Conservation (phyloP, 2,888 invertebrate species). For the Cheilosia soror region DNA sequence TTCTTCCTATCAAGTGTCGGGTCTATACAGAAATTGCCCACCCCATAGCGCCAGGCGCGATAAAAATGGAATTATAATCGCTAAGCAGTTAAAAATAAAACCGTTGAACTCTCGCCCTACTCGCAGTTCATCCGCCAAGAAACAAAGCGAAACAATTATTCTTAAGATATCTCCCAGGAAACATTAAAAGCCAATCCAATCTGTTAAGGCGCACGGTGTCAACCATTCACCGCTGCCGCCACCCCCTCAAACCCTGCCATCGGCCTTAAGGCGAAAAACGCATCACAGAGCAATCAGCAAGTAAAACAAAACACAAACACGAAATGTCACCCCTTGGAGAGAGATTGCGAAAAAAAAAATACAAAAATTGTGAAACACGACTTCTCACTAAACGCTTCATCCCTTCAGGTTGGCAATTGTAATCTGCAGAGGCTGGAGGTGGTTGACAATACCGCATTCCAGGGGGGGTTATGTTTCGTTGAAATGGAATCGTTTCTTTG, state of each 20-base stretch:
- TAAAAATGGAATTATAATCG: slow-evolving; percentile 75
- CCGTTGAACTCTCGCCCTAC: slow-evolving; percentile 20
- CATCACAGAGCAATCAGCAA: slow-evolving; percentile 69
- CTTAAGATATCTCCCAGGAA: slow-evolving; percentile 84
- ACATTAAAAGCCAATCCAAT: slow-evolving; percentile 84
- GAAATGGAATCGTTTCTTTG: slow-evolving; percentile 45
- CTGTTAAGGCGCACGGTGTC: slow-evolving; percentile 81
- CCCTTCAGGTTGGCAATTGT: slow-evolving; percentile 62
- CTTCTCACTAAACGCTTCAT: slow-evolving; percentile 72
- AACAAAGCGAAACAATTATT: slow-evolving; percentile 83
- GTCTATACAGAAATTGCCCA: slow-evolving; percentile 4
- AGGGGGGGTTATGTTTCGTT: slow-evolving; percentile 18
- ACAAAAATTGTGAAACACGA: slow-evolving; percentile 42
- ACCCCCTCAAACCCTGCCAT: slow-evolving; percentile 28
- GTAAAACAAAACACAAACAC: slow-evolving; percentile 78
- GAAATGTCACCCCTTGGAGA: slow-evolving; percentile 81
- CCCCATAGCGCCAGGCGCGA: slow-evolving; percentile 29
- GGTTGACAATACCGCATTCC: slow-evolving; percentile 39
- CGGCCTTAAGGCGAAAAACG: slow-evolving; percentile 61
- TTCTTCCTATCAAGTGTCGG: slow-evolving; percentile 56
- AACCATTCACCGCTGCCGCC: slow-evolving; percentile 59
- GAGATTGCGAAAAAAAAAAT: slow-evolving; percentile 28
- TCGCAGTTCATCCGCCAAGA: background rate
- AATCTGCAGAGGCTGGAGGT: slow-evolving; percentile 16
- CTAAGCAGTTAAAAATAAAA: slow-evolving; percentile 69